A percentile compares a stretch with the other conserved stretches of the same genome.
Evolutionary conservation across 2,888 invertebrate genomes (phyloP).

Genomic region (Stegophylla sp.): DNA sequence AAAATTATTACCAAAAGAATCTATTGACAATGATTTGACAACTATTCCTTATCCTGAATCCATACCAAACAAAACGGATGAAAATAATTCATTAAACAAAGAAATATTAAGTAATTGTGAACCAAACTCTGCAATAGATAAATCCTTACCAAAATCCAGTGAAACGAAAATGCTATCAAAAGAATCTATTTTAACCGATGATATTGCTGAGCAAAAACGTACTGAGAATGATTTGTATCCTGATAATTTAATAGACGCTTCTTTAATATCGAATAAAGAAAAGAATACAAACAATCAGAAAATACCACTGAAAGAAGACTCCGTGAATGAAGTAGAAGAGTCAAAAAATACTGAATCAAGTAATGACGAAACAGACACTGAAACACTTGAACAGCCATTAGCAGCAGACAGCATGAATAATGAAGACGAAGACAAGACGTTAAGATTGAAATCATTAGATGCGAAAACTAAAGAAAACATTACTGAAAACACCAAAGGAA

Average conservation of each 20-base stretch:
- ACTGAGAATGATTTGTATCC: neutral
- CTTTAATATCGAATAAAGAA: neutral
- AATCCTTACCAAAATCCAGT: neutral
- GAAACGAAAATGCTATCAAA: neutral
- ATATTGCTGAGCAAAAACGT: neutral
- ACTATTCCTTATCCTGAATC: neutral
- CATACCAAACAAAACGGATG: neutral
- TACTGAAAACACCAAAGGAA: neutral
- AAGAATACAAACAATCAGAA: neutral
- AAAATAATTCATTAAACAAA: neutral
- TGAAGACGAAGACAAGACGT: slow-evolving; percentile 4
- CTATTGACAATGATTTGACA: neutral
- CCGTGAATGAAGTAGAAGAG: neutral
- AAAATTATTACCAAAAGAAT: neutral
- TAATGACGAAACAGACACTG: neutral
- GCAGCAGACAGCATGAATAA: neutral
- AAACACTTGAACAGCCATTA: neutral
- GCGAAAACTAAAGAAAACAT: neutral
- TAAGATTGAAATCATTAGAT: neutral
- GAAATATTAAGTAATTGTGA: neutral
- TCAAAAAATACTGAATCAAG: neutral
- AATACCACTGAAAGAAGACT: neutral
- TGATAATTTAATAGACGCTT: neutral
- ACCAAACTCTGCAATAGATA: too few species aligned
- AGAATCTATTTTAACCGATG: neutral